Conservation (phyloP, 2,888 invertebrate species). For the Noctua janthina region DNA sequence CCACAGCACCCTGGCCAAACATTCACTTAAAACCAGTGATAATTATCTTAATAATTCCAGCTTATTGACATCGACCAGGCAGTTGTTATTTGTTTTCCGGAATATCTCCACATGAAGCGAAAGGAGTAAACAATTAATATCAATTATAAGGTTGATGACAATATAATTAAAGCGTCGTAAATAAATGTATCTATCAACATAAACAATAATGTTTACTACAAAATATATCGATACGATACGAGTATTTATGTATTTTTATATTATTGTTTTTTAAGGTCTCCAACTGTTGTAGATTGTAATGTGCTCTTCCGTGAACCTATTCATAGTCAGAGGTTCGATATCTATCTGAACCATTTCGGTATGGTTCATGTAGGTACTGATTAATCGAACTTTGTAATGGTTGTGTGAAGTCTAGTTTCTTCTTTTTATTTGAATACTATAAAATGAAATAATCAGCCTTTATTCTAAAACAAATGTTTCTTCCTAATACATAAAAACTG, state of each 20-base stretch:
- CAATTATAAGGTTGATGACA: slow-evolving; percentile 33
- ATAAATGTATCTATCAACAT: slow-evolving; percentile 2
- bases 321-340: background rate
- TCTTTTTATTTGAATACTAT: background rate
- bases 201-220: slow-evolving; percentile 22
- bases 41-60: too few species aligned
- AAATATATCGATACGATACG: background rate
- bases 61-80: background rate
- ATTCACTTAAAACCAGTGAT: background rate
- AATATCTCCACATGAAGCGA: background rate
- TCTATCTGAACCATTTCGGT: background rate
- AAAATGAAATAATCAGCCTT: too few species aligned
- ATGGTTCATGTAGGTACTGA: background rate
- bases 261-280: slow-evolving; percentile 30
- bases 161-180: slow-evolving; percentile 3
- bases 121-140: slow-evolving; percentile 13
- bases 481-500: too few species aligned
- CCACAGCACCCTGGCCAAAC: background rate
- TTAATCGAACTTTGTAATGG: background rate
- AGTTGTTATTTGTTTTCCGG: background rate
- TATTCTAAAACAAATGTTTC: too few species aligned
- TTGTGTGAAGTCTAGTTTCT: background rate
- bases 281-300: background rate
- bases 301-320: background rate
- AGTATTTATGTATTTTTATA: slow-evolving; percentile 30